phyloP scores from a whole-genome alignment of 2,113 vertebrate species.

The Lampris incognitus region DNA sequence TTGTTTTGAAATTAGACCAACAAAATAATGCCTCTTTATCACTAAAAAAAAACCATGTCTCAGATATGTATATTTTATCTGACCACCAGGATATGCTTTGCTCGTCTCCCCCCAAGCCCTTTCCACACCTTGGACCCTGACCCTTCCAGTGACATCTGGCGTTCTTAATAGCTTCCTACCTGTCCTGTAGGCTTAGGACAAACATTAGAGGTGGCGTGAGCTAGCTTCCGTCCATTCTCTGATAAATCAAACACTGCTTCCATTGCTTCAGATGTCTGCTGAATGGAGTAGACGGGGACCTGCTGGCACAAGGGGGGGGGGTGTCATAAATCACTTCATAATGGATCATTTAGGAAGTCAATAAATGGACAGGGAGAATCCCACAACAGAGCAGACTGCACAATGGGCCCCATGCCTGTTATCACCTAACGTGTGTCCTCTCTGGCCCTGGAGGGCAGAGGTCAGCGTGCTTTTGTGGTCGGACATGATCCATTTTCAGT shows the following conservation, averaged over 20 bases:
- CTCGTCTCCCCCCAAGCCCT: slow-evolving; percentile 49
- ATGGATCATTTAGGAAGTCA: slow-evolving; percentile 85
- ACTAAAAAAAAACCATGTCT: neutral
- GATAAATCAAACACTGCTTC: slow-evolving; percentile 73
- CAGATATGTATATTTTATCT: neutral
- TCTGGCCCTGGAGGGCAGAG: slow-evolving; percentile 63
- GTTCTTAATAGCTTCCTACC: slow-evolving; percentile 78
- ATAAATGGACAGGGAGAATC: slow-evolving; percentile 73
- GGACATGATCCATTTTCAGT: slow-evolving; percentile 50
- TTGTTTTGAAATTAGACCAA: no score
- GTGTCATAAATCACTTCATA: slow-evolving; percentile 82
- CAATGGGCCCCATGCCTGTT: slow-evolving; percentile 69
- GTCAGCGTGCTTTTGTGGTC: slow-evolving; percentile 60
- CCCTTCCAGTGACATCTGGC: slow-evolving; percentile 70
- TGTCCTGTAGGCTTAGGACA: slow-evolving; percentile 74
- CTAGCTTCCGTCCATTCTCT: slow-evolving; percentile 76
- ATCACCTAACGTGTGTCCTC: slow-evolving; percentile 71
- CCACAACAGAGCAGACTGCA: slow-evolving; percentile 34
- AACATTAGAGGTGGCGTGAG: slow-evolving; percentile 66
- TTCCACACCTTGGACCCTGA: slow-evolving; percentile 69
- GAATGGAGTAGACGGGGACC: slow-evolving; percentile 55
- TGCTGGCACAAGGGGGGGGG: slow-evolving; percentile 38
- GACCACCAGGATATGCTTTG: neutral
- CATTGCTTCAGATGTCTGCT: slow-evolving; percentile 68
- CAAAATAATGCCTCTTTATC: neutral